phyloP scores from a whole-genome alignment of 2,113 vertebrate species.

The Microcebus lehilahytsara region DNA sequence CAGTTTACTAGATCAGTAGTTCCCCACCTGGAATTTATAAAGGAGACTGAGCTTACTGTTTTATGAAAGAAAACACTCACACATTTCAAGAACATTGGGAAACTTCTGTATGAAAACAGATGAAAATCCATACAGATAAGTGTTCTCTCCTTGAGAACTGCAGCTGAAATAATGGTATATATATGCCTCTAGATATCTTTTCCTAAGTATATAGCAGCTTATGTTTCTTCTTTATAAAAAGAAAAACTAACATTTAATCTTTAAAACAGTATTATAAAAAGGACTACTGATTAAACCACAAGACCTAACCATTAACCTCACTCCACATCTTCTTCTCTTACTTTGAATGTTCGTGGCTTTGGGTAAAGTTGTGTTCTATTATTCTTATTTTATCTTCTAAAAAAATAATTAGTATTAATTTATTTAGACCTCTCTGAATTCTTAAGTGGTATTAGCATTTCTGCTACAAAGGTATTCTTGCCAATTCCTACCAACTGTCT shows the following conservation, averaged over 20 bases:
- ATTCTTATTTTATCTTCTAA: constrained; percentile 19
- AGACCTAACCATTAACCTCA: background rate
- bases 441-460: background rate
- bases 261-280: constrained; percentile 41
- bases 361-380: background rate
- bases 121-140: background rate
- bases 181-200: background rate
- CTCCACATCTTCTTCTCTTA: background rate
- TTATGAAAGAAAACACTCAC: background rate
- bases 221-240: constrained; percentile 43
- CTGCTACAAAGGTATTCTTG: background rate
- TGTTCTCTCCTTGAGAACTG: background rate
- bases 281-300: background rate
- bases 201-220: background rate
- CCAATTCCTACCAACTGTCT: constrained; percentile 2
- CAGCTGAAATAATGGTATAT: background rate
- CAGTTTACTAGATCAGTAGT: background rate
- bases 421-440: constrained; percentile 15
- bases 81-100: constrained; percentile 13
- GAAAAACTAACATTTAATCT: background rate
- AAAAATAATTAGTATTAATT: background rate
- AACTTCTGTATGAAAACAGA: background rate
- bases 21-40: constrained; percentile 31
- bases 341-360: background rate
- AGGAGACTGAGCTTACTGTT: constrained; percentile 9